Conservation (phyloP, 1,140 invertebrate genomes). For the Potamilus streckersoni region DNA sequence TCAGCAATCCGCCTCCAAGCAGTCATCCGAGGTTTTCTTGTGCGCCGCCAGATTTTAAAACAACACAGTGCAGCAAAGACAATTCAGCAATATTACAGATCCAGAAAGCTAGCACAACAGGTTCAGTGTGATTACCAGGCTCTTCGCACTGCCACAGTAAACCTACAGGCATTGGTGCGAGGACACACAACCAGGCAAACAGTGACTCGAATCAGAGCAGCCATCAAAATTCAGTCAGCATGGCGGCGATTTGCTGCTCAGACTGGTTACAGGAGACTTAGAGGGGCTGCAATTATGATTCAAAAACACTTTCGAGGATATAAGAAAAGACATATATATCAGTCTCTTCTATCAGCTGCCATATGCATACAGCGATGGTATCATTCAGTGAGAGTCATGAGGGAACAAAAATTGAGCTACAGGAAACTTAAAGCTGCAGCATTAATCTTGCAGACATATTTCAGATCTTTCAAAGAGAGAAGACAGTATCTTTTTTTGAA, state of each 20-base stretch:
- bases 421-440: no score
- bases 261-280: constrained; percentile 1
- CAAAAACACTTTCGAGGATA: constrained; percentile 39
- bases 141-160: constrained; percentile 8
- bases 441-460: no score
- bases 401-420: background rate
- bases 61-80: constrained; percentile 8
- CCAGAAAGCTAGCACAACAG: constrained; percentile 12
- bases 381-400: background rate
- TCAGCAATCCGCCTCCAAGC: constrained; percentile 30
- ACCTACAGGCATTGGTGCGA: constrained; percentile 26
- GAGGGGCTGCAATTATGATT: constrained; percentile 38
- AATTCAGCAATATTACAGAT: constrained; percentile 36
- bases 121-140: background rate
- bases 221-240: constrained; percentile 10
- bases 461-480: background rate
- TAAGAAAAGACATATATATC: background rate
- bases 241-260: constrained; percentile 8
- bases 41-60: background rate
- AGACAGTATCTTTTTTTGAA: constrained; percentile 10
- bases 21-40: constrained; percentile 8
- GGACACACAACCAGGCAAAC: no score
- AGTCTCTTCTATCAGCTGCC: background rate
- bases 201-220: background rate
- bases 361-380: constrained; percentile 5